These are phyloP conservation scores for Xestobium rufovillosum DNA, from an alignment of 2,888 invertebrate genomes.

Conservation along the genomic window DNA sequence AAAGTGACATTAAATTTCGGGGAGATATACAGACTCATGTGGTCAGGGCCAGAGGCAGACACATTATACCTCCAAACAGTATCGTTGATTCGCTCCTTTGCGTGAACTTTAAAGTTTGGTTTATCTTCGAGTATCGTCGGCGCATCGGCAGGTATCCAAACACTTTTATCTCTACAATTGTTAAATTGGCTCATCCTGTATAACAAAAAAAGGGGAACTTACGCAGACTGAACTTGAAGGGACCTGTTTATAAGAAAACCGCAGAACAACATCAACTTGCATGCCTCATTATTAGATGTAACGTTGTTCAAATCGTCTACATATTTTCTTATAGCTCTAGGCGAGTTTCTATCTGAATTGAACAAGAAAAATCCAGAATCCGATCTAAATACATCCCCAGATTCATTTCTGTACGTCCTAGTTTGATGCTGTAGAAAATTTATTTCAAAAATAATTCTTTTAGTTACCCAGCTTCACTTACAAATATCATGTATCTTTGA, in stretches of 20 bases:
- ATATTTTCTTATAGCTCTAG: constrained; percentile 28
- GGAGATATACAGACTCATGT: constrained; percentile 54
- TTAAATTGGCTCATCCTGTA: constrained; percentile 9
- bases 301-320: constrained; percentile 30
- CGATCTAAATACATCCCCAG: constrained; percentile 27
- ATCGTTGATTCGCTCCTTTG: constrained; percentile 43
- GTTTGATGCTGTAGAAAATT: constrained; percentile 31
- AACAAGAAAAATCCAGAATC: constrained; percentile 37
- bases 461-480: constrained; percentile 23
- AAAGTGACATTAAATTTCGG: constrained; percentile 48
- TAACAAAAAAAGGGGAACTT: no score
- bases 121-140: constrained; percentile 31
- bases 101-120: constrained; percentile 27
- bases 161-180: constrained; percentile 31
- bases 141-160: constrained; percentile 36
- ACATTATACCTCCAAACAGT: no score
- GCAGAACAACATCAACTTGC: constrained; percentile 32
- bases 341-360: constrained; percentile 39
- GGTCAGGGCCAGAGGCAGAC: constrained; percentile 52
- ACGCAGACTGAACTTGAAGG: no score
- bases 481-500: constrained; percentile 52
- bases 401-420: constrained; percentile 31
- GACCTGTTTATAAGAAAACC: constrained; percentile 37
- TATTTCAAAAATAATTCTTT: constrained; percentile 3
- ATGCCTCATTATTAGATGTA: constrained; percentile 29